Base-by-base conservation (phyloP, 2,113 vertebrate genomes). In the Scortum barcoo region DNA sequence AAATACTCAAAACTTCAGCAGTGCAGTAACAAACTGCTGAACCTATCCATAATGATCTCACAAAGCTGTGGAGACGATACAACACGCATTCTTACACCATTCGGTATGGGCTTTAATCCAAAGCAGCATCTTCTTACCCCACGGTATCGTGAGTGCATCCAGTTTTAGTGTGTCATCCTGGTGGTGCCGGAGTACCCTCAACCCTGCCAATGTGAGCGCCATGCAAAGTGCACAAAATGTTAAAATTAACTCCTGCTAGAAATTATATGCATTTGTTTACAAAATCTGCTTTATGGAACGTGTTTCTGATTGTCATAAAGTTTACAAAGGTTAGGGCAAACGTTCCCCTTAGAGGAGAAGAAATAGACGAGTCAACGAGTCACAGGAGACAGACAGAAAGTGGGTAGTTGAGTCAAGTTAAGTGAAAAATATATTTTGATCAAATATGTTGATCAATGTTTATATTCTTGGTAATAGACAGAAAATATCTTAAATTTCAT, bases 201-300 rank as follows among this genome's bases (percentile, higher is more conserved):
- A 67, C 79, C 87, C 80, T 57, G 72, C 30, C 48, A 79, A 88
- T 82, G 87, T 87, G 81, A 86, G 60, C 33, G 4, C 26, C 5
- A 53, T 42, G 17, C 75, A 54, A 57, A 65, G 3, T 46, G 50
- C 70, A 74, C 30, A 87, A 83, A 68, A 61, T 38, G 22, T 50
- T 42, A 0, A 38, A 40, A 77, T 48, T 3, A 63, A 73, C 44
- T 42, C 5, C 42, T 38, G 28, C 58, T 57, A 8, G 10, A 38
- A 65, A 46, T 16, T 78, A 17, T 4, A 62, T 10, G 48, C 60
- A 70, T 68, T 82, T 69, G 88, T 92, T 90, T 89, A 87, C 73
- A 51, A 78, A 63, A 66, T 36, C 76, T 78, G 78, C 53, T 88
- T 72, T 65, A 70, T 40, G 65, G 72, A 73, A 51, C 40, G 36